A percentile compares a stretch with the other conserved stretches of the same genome.
Evolutionary conservation across 2,113 vertebrate genomes (phyloP).

Genomic region (Laticauda colubrina): DNA sequence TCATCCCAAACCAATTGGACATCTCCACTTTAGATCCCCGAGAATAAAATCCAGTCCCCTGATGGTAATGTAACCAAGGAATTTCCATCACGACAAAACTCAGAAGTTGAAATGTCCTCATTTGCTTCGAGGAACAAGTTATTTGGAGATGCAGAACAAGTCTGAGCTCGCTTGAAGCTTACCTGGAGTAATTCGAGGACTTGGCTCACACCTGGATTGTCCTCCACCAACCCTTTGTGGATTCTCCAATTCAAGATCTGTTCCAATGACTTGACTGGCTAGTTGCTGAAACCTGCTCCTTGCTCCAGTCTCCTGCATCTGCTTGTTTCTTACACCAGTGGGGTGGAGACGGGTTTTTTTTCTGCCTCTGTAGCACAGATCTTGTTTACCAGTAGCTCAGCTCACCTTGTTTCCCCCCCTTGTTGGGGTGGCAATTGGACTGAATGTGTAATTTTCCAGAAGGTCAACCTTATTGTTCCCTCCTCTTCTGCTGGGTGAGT

Average conservation of each 20-base stretch:
- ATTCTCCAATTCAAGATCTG: neutral
- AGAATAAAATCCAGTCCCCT: neutral
- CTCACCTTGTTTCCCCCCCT: constrained; percentile 47
- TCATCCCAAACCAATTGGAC: neutral
- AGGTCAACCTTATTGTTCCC: constrained; percentile 56
- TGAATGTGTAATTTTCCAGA: constrained; percentile 57
- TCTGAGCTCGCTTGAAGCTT: neutral
- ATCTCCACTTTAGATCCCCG: neutral
- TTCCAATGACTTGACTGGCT: constrained; percentile 35
- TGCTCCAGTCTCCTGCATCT: constrained; percentile 42
- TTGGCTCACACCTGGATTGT: neutral
- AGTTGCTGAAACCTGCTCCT: constrained; percentile 30
- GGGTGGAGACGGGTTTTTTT: constrained; percentile 64
- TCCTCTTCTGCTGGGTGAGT: constrained; percentile 42
- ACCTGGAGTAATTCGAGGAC: constrained; percentile 5
- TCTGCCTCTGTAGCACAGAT: constrained; percentile 55
- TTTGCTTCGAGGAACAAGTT: neutral
- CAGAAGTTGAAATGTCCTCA: neutral
- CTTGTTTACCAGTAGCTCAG: constrained; percentile 61
- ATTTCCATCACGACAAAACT: neutral
- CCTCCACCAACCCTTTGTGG: constrained; percentile 9
- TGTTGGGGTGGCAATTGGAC: constrained; percentile 48
- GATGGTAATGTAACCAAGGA: neutral
- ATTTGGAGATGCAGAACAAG: neutral
- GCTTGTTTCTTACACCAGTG: constrained; percentile 48